Evolutionary conservation across 2,888 invertebrate species (phyloP).

Genomic region (Drosophila monieri): DNA sequence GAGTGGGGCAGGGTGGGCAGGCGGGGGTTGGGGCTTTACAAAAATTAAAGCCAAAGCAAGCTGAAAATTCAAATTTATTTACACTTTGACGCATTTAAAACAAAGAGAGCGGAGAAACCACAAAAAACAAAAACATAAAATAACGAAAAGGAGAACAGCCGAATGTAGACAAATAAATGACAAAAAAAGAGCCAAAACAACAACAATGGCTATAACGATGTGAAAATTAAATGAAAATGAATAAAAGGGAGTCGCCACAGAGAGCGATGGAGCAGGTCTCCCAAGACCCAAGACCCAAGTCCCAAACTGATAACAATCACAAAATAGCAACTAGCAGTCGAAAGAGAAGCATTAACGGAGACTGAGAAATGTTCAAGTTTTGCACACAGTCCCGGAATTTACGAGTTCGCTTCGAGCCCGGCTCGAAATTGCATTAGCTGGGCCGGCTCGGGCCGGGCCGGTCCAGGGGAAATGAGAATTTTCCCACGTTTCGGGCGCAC

Average conservation of each 20-base stretch:
- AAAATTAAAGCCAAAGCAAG: slow-evolving; percentile 77
- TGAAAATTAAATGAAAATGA: slow-evolving; percentile 76
- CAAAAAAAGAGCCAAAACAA: slow-evolving; percentile 48
- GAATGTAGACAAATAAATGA: slow-evolving; percentile 75
- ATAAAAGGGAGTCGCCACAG: slow-evolving; percentile 22
- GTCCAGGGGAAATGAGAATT: slow-evolving; percentile 61
- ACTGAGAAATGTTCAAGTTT: slow-evolving; percentile 56
- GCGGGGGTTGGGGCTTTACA: slow-evolving; percentile 25
- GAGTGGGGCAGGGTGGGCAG: slow-evolving; percentile 1
- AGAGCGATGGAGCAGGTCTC: not conserved
- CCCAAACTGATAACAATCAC: slow-evolving; percentile 52
- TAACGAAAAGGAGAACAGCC: slow-evolving; percentile 42
- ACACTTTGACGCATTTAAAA: slow-evolving; percentile 79
- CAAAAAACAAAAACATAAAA: slow-evolving; percentile 51
- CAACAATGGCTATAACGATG: slow-evolving; percentile 68
- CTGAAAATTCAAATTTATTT: slow-evolving; percentile 80
- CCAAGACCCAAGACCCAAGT: slow-evolving; percentile 27
- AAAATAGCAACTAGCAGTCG: slow-evolving; percentile 54
- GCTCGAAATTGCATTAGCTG: slow-evolving; percentile 74
- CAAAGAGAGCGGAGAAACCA: slow-evolving; percentile 66
- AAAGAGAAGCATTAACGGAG: slow-evolving; percentile 34
- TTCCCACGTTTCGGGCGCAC: slow-evolving; percentile 63
- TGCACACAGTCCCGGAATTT: slow-evolving; percentile 69
- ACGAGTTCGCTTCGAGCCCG: slow-evolving; percentile 55
- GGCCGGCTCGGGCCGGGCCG: not conserved